Conservation (phyloP, 2,888 invertebrate genomes). For the Ennomos fuscantarius region DNA sequence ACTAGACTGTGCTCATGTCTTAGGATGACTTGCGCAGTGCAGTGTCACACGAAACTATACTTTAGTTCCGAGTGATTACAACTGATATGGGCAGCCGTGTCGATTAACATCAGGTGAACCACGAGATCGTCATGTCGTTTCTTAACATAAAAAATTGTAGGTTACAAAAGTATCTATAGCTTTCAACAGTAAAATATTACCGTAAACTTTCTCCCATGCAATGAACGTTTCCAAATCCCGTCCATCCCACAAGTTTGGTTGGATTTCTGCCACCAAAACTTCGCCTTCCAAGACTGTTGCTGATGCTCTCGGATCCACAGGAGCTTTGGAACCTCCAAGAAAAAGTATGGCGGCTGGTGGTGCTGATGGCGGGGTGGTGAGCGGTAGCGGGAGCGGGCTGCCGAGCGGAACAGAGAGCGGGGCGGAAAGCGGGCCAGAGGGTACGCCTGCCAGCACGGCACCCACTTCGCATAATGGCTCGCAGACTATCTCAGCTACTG, state of each 20-base stretch:
- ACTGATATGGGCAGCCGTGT: too few species aligned
- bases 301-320: constrained; percentile 85
- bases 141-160: too few species aligned
- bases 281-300: constrained; percentile 86
- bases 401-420: constrained; percentile 63
- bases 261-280: constrained; percentile 86
- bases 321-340: constrained; percentile 87
- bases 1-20: too few species aligned
- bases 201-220: constrained; percentile 80
- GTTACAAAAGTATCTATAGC: too few species aligned
- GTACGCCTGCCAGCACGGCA: constrained; percentile 68
- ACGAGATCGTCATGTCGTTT: too few species aligned
- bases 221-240: constrained; percentile 78
- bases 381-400: constrained; percentile 62
- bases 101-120: too few species aligned
- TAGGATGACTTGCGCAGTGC: too few species aligned
- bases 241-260: constrained; percentile 83
- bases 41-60: too few species aligned
- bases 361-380: constrained; percentile 49
- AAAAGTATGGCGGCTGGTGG: constrained; percentile 80
- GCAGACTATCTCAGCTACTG: constrained; percentile 76
- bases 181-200: constrained; percentile 47
- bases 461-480: constrained; percentile 78
- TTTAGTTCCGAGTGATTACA: too few species aligned
- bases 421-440: constrained; percentile 69